Evolutionary conservation across 2,797 vertebrate species (phyloP), one percentile per base, ranked within the genome.

Genomic region (Manis crassicaudata): DNA sequence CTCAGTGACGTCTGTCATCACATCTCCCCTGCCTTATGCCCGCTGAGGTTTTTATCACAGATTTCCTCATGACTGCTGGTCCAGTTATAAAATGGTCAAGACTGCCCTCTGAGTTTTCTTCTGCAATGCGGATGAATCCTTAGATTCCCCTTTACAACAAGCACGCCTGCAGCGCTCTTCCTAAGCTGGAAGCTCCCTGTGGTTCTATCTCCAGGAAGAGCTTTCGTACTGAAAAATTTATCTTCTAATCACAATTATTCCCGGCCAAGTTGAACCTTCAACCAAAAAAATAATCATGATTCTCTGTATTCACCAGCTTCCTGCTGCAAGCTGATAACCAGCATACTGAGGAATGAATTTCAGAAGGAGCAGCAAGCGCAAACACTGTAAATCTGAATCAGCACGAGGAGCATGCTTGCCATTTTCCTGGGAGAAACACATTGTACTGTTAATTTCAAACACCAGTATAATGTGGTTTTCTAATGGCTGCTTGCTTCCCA

Each of bases 281-380:
- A 75, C 79, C 35, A 88, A 75, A 83, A 88, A 25, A 27, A 35
- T 25, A 81, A 72, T 37, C 56, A 76, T 7, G 52, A 29, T 92
- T 73, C 32, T 96, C 29, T 73, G 5, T 32, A 76, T 82, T 95
- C 35, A 84, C 62, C 25, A 58, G 65, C 50, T 94, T 95, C 60
- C 67, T 96, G 92, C 54, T 94, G 96, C 75, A 63, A 62, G 54
- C 79, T 96, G 92, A 91, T 94, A 92, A 93, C 87, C 25, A 27
- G 17, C n/a, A 32, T 11, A 50, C 12, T 7, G n/a, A 94, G 56
- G 52, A 63, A 77, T 73, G 89, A 52, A 77, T 91, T 93, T 93
- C 70, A 58, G 83, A 91, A 95, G 50, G 7, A 93, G 35, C 56
- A 65, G 70, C 46, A 7, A 40, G 32, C 60, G 37, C 43, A 82